Conservation (phyloP, 2,797 vertebrate genomes). For the Helostoma temminkii region DNA sequence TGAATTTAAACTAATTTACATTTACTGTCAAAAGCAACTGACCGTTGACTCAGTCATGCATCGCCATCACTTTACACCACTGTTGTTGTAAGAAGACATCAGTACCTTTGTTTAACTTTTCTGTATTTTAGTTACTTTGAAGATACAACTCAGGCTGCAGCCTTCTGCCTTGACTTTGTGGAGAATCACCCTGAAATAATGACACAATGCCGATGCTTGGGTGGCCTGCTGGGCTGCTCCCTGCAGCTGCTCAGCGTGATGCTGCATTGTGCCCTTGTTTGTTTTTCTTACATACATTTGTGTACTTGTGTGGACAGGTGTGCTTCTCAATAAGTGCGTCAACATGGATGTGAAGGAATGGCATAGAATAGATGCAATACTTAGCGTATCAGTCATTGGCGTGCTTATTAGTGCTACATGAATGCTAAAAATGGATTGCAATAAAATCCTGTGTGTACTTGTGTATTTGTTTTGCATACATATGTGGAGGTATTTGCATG, state of each 20-base stretch:
- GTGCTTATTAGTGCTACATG: background rate
- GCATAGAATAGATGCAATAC: background rate
- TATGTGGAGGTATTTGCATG: conserved; percentile 56
- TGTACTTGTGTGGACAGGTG: conserved; percentile 18
- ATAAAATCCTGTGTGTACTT: conserved; percentile 1
- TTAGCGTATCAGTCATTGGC: background rate
- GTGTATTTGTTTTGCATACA: conserved; percentile 20
- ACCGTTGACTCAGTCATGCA: too few relatives aligned
- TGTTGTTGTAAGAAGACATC: too few relatives aligned
- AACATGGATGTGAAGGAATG: background rate
- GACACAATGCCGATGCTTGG: conserved; percentile 29
- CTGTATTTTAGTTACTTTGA: too few relatives aligned
- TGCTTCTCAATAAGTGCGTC: conserved; percentile 20
- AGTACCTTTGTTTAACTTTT: too few relatives aligned
- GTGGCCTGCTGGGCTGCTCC: conserved; percentile 48
- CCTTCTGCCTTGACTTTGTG: conserved; percentile 60
- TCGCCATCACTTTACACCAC: too few relatives aligned
- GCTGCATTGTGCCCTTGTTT: conserved; percentile 59
- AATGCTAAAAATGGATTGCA: conserved; percentile 1
- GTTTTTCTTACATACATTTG: conserved; percentile 31
- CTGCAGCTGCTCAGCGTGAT: conserved; percentile 58
- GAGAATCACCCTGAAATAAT: conserved; percentile 49
- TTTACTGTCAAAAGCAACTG: too few relatives aligned
- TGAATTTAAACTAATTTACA: too few relatives aligned
- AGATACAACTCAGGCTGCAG: conserved; percentile 7